Percentiles rank a stretch among this genome's conserved stretches.
Evolutionary conservation across 2,797 vertebrate species (phyloP).

Genomic region (Aphelocoma californica): DNA sequence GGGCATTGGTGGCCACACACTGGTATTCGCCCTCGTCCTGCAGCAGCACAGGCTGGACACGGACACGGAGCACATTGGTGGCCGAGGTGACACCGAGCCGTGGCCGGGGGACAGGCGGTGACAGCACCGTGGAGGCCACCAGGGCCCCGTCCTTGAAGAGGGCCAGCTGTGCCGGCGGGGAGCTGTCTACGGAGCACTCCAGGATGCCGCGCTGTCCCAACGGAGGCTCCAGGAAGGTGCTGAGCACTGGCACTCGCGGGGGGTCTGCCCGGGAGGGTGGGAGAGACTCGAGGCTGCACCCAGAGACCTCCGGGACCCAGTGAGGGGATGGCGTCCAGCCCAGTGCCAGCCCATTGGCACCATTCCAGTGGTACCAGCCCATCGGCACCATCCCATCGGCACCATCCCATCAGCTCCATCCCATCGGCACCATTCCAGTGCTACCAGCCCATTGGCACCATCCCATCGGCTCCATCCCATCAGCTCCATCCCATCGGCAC

Average conservation of each 20-base stretch:
- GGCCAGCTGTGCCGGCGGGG: constrained; percentile 57
- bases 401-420: background rate
- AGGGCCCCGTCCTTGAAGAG: constrained; percentile 18
- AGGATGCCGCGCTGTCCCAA: constrained; percentile 35
- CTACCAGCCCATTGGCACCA: no score
- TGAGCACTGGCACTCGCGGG: constrained; percentile 37
- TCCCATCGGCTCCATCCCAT: no score
- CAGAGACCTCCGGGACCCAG: background rate
- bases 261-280: constrained; percentile 34
- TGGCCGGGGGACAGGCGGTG: background rate
- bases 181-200: constrained; percentile 71
- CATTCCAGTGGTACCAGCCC: accelerated
- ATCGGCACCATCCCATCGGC: no score
- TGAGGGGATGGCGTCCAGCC: background rate
- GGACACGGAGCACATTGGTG: background rate
- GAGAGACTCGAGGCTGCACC: background rate
- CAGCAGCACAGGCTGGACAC: background rate
- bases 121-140: constrained; percentile 37
- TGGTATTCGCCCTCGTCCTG: constrained; percentile 71
- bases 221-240: constrained; percentile 51
- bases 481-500: background rate
- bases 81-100: background rate
- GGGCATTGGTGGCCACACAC: constrained; percentile 59
- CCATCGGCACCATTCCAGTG: no score
- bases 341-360: accelerated